Base-by-base conservation (phyloP, 2,888 invertebrate species). In the Tiphia femorata region DNA sequence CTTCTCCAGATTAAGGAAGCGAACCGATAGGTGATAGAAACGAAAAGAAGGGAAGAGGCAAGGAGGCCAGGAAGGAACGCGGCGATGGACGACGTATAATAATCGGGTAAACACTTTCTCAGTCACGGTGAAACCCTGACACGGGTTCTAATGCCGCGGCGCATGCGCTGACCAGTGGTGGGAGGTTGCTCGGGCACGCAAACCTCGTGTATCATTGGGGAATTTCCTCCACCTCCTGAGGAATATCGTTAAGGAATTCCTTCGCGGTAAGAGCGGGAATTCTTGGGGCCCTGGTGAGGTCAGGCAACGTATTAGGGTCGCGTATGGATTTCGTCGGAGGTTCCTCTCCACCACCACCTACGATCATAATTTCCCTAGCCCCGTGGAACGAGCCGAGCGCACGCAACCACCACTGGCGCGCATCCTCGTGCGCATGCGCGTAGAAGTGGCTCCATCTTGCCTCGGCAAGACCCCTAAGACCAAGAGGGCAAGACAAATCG, bases 361-460 rank as follows among this genome's bases (percentile, higher is more conserved):
- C 54, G 50, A 52, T 54, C 50, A 58, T 60, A 49, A 58, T 58
- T 43, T 17, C 38, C 20, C 19, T 14, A 3, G 12, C 55, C 46
- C 40, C 29, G 33, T 21, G 42, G 49, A 41, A 49, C 29, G 27
- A 49, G 49, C 25, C 37, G 42, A 41, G 50, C 40, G 52, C 43
- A 55, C 44, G 51, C 37, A 29, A 10, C n/a, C 29, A 29, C 29
- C 29, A 29, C 29, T 10, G 3, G 12, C 29, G 29, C 25, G 8
- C 25, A 8, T 8, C 5, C 25, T 25, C 25, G 25, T 8, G 25
- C 42, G 50, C 53, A 41, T 30, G 30, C 30, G 12, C 20, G 42
- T 35, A 35, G 46, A 27, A 42, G 41, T 63, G 57, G 55, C 49
- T 58, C 51, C 56, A 65, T 69, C 62, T 62, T 44, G 53, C 33